A percentile compares a stretch with the other conserved stretches of the same genome.
Evolutionary conservation across 2,113 vertebrate genomes (phyloP).

Genomic region (Callaeas wilsoni): DNA sequence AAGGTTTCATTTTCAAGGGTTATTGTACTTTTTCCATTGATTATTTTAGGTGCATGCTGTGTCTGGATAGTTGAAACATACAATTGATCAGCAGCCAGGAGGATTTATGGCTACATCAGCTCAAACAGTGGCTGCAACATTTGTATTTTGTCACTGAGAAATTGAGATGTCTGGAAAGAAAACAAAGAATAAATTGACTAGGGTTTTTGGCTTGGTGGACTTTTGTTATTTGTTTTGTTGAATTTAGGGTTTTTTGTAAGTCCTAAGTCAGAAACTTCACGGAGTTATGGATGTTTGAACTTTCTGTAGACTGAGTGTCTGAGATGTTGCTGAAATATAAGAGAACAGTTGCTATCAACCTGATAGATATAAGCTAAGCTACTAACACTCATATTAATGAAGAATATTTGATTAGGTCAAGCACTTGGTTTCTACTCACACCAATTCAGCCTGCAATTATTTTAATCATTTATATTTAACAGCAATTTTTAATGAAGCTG

Average conservation of each 20-base stretch:
- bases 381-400: not conserved
- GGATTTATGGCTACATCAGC: not conserved
- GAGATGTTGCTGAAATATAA: not conserved
- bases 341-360: not conserved
- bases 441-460: not conserved
- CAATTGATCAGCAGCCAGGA: slow-evolving; percentile 16
- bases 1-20: not conserved
- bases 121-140: not conserved
- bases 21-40: slow-evolving; percentile 9
- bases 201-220: not conserved
- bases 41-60: slow-evolving; percentile 6
- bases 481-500: not conserved
- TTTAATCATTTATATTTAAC: not conserved
- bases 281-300: not conserved
- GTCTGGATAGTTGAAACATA: not conserved
- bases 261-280: not conserved
- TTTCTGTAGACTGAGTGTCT: not conserved
- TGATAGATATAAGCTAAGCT: not conserved
- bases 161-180: slow-evolving; percentile 25
- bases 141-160: slow-evolving; percentile 44
- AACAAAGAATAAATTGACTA: not conserved
- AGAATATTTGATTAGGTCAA: not conserved
- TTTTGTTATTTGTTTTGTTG: not conserved
- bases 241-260: not conserved
- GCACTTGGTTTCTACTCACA: not conserved